Percentiles rank a stretch among this genome's conserved stretches.
These are phyloP conservation scores for Porites cylindrica DNA, from an alignment of 92 coral and sea anemone species.

Conservation along the genomic window DNA sequence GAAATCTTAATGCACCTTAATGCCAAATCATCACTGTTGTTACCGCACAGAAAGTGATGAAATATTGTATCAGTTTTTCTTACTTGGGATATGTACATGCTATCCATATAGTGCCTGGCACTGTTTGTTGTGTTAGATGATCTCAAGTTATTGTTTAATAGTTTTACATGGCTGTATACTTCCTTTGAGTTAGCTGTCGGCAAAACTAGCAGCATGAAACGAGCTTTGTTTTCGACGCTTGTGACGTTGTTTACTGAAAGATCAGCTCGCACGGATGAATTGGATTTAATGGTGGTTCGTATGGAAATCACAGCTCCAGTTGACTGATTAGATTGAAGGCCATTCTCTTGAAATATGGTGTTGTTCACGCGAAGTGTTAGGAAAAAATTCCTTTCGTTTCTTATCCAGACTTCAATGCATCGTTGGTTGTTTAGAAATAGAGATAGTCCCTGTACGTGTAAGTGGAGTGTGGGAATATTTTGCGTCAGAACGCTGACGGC, in stretches of 20 bases:
- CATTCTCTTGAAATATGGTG: constrained; percentile 18
- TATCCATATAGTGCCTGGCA: constrained; percentile 4
- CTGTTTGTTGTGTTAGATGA: background rate
- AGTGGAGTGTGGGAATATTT: constrained; percentile 6
- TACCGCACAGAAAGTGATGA: constrained; percentile 12
- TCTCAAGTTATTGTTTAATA: constrained; percentile 19
- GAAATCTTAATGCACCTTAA: constrained; percentile 40
- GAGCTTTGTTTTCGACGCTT: constrained; percentile 14
- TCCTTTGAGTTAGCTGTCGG: constrained; percentile 12
- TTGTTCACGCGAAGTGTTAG: background rate
- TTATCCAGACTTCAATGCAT: constrained; percentile 20
- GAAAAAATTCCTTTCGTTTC: background rate
- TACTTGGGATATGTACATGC: constrained; percentile 19
- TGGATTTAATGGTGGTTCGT: background rate
- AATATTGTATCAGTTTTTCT: constrained; percentile 15
- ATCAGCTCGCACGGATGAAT: background rate
- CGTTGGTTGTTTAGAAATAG: constrained; percentile 22
- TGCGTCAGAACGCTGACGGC: background rate
- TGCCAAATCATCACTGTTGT: constrained; percentile 22
- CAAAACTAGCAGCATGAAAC: constrained; percentile 14
- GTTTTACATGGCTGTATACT: constrained; percentile 6
- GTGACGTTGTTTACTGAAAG: constrained; percentile 15
- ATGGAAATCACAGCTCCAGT: constrained; percentile 15
- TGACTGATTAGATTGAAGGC: background rate
- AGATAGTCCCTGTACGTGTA: constrained; percentile 30